phyloP scores from a whole-genome alignment of 2,113 vertebrate species.

The Grammomys dolichurus region DNA sequence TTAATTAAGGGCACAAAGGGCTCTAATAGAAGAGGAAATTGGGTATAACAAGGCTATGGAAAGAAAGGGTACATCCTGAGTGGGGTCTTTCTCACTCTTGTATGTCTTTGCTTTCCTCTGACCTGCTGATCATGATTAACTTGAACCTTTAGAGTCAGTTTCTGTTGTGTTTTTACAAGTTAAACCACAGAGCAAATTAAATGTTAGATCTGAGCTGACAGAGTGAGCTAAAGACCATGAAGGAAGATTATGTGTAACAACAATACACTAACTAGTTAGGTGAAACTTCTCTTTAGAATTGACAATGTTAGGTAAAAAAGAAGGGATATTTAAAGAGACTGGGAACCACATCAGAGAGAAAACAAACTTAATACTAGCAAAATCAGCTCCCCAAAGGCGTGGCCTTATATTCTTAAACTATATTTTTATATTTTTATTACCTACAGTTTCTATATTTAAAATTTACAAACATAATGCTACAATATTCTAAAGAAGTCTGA shows the following conservation, averaged over 20 bases:
- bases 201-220: not conserved
- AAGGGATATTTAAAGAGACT: not conserved
- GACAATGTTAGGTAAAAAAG: not conserved
- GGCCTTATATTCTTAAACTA: not conserved
- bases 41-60: not conserved
- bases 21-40: not conserved
- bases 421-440: constrained; percentile 21
- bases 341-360: not conserved
- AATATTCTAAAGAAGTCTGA: constrained; percentile 17
- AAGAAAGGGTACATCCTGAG: not conserved
- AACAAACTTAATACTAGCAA: not conserved
- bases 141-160: not conserved
- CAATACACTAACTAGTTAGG: not conserved
- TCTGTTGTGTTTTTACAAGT: not conserved
- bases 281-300: not conserved
- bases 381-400: not conserved
- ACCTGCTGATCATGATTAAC: not conserved
- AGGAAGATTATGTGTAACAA: not conserved
- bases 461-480: not conserved
- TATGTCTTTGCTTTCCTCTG: not conserved
- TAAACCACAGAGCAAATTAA: not conserved
- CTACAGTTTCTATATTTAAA: constrained; percentile 1
- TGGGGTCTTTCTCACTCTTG: not conserved
- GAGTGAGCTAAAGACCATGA: not conserved
- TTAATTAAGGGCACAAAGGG: not conserved